Evolutionary conservation across 1,140 invertebrate genomes (phyloP).

Genomic region (Zaprionus vittiger): DNA sequence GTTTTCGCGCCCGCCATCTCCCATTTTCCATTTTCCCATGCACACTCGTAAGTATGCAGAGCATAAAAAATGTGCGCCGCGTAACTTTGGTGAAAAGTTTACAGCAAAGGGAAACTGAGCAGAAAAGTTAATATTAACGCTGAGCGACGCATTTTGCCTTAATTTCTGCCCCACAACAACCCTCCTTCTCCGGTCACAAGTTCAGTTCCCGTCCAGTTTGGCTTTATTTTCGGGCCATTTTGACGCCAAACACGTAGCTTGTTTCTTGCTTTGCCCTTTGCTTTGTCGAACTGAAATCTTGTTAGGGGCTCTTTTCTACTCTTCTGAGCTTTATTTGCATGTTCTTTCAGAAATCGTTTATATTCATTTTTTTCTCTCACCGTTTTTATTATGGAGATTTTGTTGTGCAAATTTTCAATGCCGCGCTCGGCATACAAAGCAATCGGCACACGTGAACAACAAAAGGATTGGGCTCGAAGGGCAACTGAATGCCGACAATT

Average conservation of each 20-base stretch:
- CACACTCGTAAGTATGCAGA: slow-evolving; percentile 30
- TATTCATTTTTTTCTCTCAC: slow-evolving; percentile 23
- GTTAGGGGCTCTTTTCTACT: slow-evolving; percentile 63
- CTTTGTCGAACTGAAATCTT: slow-evolving; percentile 70
- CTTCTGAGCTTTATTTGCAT: slow-evolving; percentile 69
- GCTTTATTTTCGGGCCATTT: slow-evolving; percentile 58
- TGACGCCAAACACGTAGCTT: slow-evolving; percentile 76
- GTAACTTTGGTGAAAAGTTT: slow-evolving; percentile 66
- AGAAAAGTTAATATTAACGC: slow-evolving; percentile 81
- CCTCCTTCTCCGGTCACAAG: not conserved
- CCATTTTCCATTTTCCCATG: slow-evolving; percentile 8
- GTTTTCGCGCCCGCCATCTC: slow-evolving; percentile 12
- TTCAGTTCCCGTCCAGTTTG: not conserved
- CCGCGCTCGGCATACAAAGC: slow-evolving; percentile 67
- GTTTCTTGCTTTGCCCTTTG: slow-evolving; percentile 52
- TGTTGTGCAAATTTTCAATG: slow-evolving; percentile 51
- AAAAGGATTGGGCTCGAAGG: slow-evolving; percentile 38
- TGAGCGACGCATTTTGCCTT: slow-evolving; percentile 75
- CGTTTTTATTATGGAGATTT: slow-evolving; percentile 44
- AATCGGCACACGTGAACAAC: slow-evolving; percentile 49
- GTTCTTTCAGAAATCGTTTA: slow-evolving; percentile 64
- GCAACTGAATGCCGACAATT: slow-evolving; percentile 39
- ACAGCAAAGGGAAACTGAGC: slow-evolving; percentile 69
- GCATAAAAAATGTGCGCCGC: slow-evolving; percentile 57
- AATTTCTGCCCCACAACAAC: slow-evolving; percentile 36